A percentile compares a stretch with the other conserved stretches of the same genome.
These are phyloP conservation scores for Drosophila chauvacae DNA, from an alignment of 1,140 invertebrate species.

Conservation along the genomic window DNA sequence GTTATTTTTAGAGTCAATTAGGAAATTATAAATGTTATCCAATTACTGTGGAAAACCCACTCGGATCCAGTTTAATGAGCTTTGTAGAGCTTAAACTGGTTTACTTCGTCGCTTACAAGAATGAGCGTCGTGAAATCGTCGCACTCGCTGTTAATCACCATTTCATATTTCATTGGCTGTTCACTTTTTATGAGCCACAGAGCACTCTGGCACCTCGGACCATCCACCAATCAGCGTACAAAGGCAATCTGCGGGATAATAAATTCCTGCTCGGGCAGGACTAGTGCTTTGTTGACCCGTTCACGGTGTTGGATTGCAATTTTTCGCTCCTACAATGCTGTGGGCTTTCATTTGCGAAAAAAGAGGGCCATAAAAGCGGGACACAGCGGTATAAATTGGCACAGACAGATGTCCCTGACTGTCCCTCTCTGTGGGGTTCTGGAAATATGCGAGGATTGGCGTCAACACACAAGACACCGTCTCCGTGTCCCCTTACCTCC, in stretches of 20 bases:
- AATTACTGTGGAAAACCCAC: neutral
- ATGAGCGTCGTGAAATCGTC: neutral
- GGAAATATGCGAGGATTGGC: constrained; percentile 14
- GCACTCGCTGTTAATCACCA: constrained; percentile 14
- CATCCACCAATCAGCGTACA: constrained; percentile 16
- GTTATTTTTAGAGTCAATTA: neutral
- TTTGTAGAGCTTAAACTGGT: neutral
- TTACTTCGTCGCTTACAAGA: neutral
- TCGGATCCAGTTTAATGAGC: neutral
- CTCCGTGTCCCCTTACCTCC: neutral
- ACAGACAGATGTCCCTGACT: constrained; percentile 16
- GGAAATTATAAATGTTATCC: neutral
- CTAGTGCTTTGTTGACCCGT: constrained; percentile 21
- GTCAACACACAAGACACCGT: constrained; percentile 1
- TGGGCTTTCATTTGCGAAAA: constrained; percentile 20
- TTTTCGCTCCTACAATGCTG: constrained; percentile 9
- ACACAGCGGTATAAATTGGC: constrained; percentile 21
- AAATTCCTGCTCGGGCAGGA: constrained; percentile 20
- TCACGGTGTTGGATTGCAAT: constrained; percentile 24
- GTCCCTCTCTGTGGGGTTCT: neutral
- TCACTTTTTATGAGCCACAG: constrained; percentile 18
- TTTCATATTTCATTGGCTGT: constrained; percentile 31
- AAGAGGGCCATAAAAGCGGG: constrained; percentile 24
- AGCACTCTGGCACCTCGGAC: constrained; percentile 9
- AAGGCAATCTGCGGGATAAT: constrained; percentile 29